phyloP scores from a whole-genome alignment of 2,797 vertebrate species.

The Betta splendens region DNA sequence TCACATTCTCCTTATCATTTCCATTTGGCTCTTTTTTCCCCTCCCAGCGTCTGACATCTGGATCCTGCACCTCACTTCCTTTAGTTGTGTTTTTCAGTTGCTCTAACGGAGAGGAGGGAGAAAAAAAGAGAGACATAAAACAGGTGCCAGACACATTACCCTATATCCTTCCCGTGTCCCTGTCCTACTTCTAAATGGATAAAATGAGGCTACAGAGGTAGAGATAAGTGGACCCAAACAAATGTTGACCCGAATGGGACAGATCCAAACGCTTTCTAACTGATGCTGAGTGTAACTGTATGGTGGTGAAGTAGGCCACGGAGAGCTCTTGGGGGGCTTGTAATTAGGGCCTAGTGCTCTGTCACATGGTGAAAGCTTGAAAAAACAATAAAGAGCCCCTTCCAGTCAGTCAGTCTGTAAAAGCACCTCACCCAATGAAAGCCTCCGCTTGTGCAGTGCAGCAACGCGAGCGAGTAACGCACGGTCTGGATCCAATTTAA shows the following conservation, averaged over 20 bases:
- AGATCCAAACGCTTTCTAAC: too few relatives aligned
- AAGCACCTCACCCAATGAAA: slow-evolving; percentile 74
- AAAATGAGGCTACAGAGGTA: slow-evolving; percentile 13
- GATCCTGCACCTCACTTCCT: slow-evolving; percentile 30
- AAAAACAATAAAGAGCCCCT: slow-evolving; percentile 26
- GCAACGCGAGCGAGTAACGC: slow-evolving; percentile 49
- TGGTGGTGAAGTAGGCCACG: slow-evolving; percentile 26
- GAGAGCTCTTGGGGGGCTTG: slow-evolving; percentile 43
- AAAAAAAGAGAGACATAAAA: slow-evolving; percentile 33
- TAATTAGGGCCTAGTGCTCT: slow-evolving; percentile 70
- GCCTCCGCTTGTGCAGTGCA: slow-evolving; percentile 60
- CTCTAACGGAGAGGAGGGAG: slow-evolving; percentile 19
- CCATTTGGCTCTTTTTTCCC: slow-evolving; percentile 8
- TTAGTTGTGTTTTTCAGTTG: slow-evolving; percentile 41
- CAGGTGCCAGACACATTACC: slow-evolving; percentile 36
- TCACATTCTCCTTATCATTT: slow-evolving; percentile 32
- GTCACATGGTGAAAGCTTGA: slow-evolving; percentile 53
- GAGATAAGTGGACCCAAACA: slow-evolving; percentile 27
- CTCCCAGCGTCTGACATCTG: slow-evolving; percentile 31
- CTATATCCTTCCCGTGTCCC: slow-evolving; percentile 22
- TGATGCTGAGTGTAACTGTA: slow-evolving; percentile 9
- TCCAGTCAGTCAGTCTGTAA: slow-evolving; percentile 69
- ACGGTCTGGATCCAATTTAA: slow-evolving; percentile 82
- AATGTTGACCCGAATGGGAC: slow-evolving; percentile 10
- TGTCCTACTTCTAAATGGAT: slow-evolving; percentile 31